Evolutionary conservation across 2,797 vertebrate genomes (phyloP).

Genomic region (Chrosomus eos): DNA sequence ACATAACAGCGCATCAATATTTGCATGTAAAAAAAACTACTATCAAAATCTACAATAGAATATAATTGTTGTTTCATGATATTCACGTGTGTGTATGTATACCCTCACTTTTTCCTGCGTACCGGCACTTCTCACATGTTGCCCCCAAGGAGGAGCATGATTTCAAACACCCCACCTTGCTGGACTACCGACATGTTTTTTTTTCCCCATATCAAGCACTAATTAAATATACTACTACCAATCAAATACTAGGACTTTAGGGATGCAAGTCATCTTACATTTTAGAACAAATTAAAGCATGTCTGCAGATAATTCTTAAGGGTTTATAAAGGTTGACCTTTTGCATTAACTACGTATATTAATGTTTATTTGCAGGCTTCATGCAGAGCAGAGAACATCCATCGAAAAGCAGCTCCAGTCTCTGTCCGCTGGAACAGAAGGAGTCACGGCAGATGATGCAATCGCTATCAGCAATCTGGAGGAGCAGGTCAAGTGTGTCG

Average conservation of each 20-base stretch:
- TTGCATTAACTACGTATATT: slow-evolving; percentile 3
- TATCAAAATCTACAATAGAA: too few relatives aligned
- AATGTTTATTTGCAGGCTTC: slow-evolving; percentile 76
- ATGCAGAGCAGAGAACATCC: slow-evolving; percentile 83
- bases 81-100: too few relatives aligned
- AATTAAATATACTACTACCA: not conserved
- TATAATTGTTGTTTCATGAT: not conserved
- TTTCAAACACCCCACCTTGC: not conserved
- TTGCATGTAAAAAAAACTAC: not conserved
- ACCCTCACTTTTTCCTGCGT: not conserved
- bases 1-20: not conserved
- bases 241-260: not conserved
- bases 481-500: slow-evolving; percentile 85
- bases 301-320: not conserved
- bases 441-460: slow-evolving; percentile 74
- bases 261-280: not conserved
- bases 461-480: slow-evolving; percentile 82
- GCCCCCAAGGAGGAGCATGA: too few relatives aligned
- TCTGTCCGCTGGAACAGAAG: slow-evolving; percentile 71
- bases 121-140: too few relatives aligned
- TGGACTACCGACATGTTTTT: too few relatives aligned
- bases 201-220: not conserved
- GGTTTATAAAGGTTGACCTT: slow-evolving; percentile 3
- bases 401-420: slow-evolving; percentile 85
- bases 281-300: not conserved